Evolutionary conservation across 2,888 invertebrate genomes (phyloP).

Genomic region (Drosophila acutilabella): DNA sequence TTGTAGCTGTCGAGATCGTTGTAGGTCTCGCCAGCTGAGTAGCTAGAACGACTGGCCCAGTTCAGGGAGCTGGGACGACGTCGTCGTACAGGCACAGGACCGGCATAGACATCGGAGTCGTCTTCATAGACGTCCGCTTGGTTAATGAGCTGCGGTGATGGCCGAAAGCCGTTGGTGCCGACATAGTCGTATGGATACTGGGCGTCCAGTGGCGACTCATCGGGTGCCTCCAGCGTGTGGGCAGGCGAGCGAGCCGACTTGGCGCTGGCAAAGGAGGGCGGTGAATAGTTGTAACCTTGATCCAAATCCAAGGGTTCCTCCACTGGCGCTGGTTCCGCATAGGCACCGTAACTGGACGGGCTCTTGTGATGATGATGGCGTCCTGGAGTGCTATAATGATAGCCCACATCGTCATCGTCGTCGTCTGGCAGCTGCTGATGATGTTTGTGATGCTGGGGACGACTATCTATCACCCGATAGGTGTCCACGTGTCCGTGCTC

Average conservation of each 20-base stretch:
- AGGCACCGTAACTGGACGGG: conserved; percentile 20
- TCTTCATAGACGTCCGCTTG: conserved; percentile 44
- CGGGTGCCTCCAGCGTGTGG: conserved; percentile 64
- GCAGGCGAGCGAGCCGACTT: conserved; percentile 51
- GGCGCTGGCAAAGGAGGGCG: conserved; percentile 29
- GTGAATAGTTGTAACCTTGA: conserved; percentile 46
- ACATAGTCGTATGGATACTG: conserved; percentile 46
- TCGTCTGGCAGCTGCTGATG: conserved; percentile 32
- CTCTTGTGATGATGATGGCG: conserved; percentile 30
- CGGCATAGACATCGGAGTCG: conserved; percentile 51
- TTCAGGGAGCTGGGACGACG: conserved; percentile 51
- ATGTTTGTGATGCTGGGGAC: conserved; percentile 36
- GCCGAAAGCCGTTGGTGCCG: conserved; percentile 49
- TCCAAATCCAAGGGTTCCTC: conserved; percentile 57
- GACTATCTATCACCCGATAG: conserved; percentile 57
- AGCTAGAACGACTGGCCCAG: conserved; percentile 40
- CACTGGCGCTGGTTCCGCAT: conserved; percentile 66
- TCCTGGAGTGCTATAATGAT: conserved; percentile 49
- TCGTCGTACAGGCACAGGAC: conserved; percentile 40
- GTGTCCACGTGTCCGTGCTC: conserved; percentile 54
- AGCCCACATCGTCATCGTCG: conserved; percentile 54
- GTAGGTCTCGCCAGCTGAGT: conserved; percentile 66
- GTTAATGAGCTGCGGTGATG: conserved; percentile 58
- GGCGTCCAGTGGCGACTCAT: conserved; percentile 39
- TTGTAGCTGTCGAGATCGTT: conserved; percentile 81